Percentiles rank a stretch among this genome's conserved stretches.
Conservation (phyloP, 2,888 invertebrate genomes). For the Drosophila kanekoi region DNA sequence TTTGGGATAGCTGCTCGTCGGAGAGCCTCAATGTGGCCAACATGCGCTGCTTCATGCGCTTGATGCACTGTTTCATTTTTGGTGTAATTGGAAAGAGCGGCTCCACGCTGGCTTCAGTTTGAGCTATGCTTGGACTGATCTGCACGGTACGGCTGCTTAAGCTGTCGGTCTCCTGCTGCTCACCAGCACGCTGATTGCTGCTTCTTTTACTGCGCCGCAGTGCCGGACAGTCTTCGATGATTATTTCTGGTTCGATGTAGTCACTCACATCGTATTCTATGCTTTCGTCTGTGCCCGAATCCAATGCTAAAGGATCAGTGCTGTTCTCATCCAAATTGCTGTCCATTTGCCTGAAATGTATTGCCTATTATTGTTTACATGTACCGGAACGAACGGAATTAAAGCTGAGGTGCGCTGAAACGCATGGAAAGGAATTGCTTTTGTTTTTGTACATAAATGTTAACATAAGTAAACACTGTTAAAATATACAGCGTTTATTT, state of each 20-base stretch:
- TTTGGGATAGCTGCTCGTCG: conserved; percentile 37
- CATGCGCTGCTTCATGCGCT: conserved; percentile 59
- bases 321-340: background rate
- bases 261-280: background rate
- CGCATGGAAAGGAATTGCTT: conserved; percentile 32
- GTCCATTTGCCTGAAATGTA: conserved; percentile 25
- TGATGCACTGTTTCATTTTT: conserved; percentile 48
- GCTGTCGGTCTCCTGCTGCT: background rate
- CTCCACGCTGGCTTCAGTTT: background rate
- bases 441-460: background rate
- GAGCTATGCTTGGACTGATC: background rate
- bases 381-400: background rate
- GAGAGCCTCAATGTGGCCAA: conserved; percentile 43
- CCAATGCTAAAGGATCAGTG: conserved; percentile 20
- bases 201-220: conserved; percentile 22
- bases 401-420: conserved; percentile 17
- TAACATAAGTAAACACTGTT: background rate
- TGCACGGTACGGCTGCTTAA: background rate
- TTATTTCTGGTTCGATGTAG: conserved; percentile 6
- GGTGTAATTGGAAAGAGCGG: conserved; percentile 48
- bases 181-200: background rate
- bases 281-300: background rate
- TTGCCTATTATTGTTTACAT: conserved; percentile 16
- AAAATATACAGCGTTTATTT: background rate
- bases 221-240: background rate